These are phyloP conservation scores for Carcharodon carcharias DNA, from an alignment of 2,797 vertebrate genomes.

Conservation along the genomic window DNA sequence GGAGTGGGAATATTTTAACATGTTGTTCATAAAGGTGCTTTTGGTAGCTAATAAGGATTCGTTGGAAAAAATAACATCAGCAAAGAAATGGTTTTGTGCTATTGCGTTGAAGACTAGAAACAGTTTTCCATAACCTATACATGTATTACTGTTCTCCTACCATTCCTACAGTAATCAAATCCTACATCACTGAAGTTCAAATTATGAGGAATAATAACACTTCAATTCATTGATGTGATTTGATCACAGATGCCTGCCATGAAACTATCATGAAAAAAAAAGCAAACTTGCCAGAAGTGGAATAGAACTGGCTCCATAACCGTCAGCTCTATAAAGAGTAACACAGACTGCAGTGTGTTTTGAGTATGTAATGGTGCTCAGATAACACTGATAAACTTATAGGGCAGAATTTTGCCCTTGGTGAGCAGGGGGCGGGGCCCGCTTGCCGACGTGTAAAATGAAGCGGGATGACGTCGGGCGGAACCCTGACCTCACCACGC, in stretches of 20 bases:
- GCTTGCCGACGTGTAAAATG: too few species aligned
- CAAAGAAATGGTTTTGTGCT: constrained; percentile 23
- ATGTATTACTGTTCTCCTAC: constrained; percentile 4
- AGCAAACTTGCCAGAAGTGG: constrained; percentile 7
- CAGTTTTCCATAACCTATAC: constrained; percentile 12
- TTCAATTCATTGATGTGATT: constrained; percentile 25
- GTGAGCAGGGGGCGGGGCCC: too few species aligned
- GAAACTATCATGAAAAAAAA: constrained; percentile 15
- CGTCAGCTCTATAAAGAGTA: not conserved
- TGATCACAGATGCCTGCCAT: not conserved
- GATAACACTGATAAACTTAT: not conserved
- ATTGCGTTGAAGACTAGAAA: not conserved
- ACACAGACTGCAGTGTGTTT: not conserved
- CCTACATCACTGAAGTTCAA: constrained; percentile 22
- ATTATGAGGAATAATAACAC: not conserved
- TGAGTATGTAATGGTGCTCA: not conserved
- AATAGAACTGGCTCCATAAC: constrained; percentile 27
- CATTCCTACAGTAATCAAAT: constrained; percentile 6
- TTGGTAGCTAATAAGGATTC: not conserved
- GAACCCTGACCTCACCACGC: too few species aligned
- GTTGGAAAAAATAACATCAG: constrained; percentile 22
- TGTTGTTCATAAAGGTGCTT: not conserved
- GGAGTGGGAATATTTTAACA: not conserved
- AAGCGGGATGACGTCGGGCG: too few species aligned
- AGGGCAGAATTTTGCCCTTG: not conserved